Evolutionary conservation across 2,888 invertebrate genomes (phyloP).

Genomic region (Sinelater perroti): DNA sequence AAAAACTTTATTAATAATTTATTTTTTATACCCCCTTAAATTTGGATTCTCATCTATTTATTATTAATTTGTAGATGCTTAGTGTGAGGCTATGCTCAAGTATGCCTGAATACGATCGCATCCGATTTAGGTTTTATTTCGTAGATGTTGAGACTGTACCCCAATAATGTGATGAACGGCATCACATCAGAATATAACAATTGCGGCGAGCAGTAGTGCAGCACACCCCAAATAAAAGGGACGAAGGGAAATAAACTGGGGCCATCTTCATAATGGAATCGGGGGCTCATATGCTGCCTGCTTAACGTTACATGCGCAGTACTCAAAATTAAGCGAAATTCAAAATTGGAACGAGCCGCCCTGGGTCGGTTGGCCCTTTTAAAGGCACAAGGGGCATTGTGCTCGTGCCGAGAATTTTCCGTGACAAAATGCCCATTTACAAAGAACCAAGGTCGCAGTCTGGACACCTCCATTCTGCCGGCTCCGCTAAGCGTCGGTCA

Average conservation of each 20-base stretch:
- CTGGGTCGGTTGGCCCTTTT: constrained; percentile 12
- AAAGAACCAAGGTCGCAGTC: constrained; percentile 40
- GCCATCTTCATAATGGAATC: neutral
- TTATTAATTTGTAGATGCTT: too few species aligned
- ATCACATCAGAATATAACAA: neutral
- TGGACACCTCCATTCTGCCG: constrained; percentile 40
- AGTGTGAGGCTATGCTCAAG: too few species aligned
- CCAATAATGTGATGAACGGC: neutral
- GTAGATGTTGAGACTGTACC: too few species aligned
- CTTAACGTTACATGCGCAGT: too few species aligned
- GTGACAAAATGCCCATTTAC: constrained; percentile 39
- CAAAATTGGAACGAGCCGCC: too few species aligned
- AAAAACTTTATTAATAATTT: too few species aligned
- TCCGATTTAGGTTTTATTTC: too few species aligned
- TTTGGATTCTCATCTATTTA: too few species aligned
- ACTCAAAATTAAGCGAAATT: too few species aligned
- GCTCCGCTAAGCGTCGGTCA: constrained; percentile 32
- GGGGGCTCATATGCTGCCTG: neutral
- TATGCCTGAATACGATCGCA: too few species aligned
- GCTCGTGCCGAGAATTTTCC: constrained; percentile 29
- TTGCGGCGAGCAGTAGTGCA: neutral
- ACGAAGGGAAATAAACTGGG: neutral
- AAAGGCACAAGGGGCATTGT: constrained; percentile 28
- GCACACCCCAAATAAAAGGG: neutral
- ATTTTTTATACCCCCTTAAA: too few species aligned